Base-by-base conservation (phyloP, 2,888 invertebrate species). In the Synanthedon myopaeformis region DNA sequence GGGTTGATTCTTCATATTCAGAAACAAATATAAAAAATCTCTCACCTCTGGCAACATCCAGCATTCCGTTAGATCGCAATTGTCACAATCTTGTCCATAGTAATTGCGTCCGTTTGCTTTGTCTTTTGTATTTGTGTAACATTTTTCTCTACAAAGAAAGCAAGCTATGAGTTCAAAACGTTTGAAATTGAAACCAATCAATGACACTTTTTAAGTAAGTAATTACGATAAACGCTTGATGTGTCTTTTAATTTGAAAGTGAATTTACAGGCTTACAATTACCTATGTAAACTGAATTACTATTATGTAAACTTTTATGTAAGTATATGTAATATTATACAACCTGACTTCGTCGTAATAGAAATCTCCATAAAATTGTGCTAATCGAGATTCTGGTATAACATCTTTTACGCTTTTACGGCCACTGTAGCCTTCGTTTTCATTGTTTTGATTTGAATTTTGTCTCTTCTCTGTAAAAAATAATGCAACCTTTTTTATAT, bases 351-450 rank as follows among this genome's bases (percentile, higher is more conserved):
- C 87, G 67, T 87, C 85, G 68, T 89, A 85, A 75, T 88, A 90
- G 66, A 88, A 88, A 68, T 88, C 89, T 72, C 90, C 89, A 64
- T 89, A 90, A 69, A 87, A 89, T 59, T 81, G 82, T 54, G 90
- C 89, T 70, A 92, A 74, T 79, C 89, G 88, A 57, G 92, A 92
- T 58, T 89, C 82, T 5, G 92, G 92, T 64, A 92, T 92, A 52
- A 90, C 88, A 66, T 92, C 91, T 67, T 88, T 89, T 42, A 91
- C 92, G 58, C 88, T 89, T 67, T 83, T 77, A 56, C 74, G 70
- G 61, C 75, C 69, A 64, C 74, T 72, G 61, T 64, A 67, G 65
- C 66, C 72, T 61, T 76, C 80, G 76, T 82, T 81, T 60, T 85
- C 83, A 61, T 74, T 73, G 64, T 61, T 75, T 70, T 78, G 75